Conservation (phyloP, 2,113 vertebrate species). For the Cygnus atratus region DNA sequence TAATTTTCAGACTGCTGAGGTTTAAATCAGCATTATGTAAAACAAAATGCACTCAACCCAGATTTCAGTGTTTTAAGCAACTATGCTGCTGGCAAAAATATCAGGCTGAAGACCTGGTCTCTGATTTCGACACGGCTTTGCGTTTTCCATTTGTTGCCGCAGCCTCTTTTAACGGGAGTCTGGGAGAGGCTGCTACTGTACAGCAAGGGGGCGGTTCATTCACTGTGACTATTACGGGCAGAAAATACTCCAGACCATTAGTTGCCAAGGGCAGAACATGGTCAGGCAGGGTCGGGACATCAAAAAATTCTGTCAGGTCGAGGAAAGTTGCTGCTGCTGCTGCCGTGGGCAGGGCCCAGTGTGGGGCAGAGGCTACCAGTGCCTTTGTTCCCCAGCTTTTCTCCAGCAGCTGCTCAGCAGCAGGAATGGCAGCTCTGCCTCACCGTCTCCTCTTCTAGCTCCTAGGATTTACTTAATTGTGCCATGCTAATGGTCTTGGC, state of each 20-base stretch:
- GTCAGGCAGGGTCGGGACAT: background rate
- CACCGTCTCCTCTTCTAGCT: background rate
- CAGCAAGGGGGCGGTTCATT: background rate
- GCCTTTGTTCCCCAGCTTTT: background rate
- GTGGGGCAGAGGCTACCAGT: background rate
- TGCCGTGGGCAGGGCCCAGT: background rate
- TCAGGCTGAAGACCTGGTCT: background rate
- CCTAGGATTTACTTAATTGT: constrained; percentile 59
- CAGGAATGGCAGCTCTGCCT: background rate
- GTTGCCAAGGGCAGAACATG: background rate
- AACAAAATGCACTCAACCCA: background rate
- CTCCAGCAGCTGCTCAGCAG: background rate
- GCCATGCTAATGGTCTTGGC: constrained; percentile 54
- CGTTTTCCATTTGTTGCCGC: background rate
- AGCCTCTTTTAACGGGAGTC: background rate
- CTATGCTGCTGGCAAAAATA: background rate
- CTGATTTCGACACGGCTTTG: background rate
- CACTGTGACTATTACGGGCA: background rate
- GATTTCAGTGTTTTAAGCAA: background rate
- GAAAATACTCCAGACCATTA: background rate
- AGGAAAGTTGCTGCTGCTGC: background rate
- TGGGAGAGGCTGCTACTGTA: background rate
- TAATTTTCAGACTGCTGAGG: background rate
- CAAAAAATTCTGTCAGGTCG: background rate
- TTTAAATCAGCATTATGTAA: background rate